Conservation (phyloP, 2,888 invertebrate species). For the Metallyticus violacea region DNA sequence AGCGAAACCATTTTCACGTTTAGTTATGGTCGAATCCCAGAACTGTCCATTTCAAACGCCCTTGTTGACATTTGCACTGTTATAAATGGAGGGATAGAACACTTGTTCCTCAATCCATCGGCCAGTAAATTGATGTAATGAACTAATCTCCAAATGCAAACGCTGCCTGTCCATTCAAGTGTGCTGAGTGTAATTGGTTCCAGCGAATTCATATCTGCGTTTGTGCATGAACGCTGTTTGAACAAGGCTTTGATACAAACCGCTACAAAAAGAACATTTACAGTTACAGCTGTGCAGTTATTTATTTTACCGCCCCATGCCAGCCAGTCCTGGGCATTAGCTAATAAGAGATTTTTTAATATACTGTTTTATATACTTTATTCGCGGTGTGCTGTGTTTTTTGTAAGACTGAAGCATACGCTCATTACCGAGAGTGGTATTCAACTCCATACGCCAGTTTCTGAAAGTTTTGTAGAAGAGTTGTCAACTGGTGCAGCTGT, state of each 20-base stretch:
- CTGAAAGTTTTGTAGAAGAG: too few relatives aligned
- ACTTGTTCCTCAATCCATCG: not conserved
- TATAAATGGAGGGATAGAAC: not conserved
- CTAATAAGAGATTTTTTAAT: not conserved
- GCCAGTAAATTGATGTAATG: not conserved
- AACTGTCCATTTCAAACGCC: not conserved
- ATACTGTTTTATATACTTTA: not conserved
- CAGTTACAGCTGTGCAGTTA: not conserved
- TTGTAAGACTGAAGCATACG: not conserved
- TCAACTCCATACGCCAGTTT: not conserved
- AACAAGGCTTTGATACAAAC: not conserved
- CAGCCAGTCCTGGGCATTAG: not conserved
- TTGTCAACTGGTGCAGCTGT: not conserved
- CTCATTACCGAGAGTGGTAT: not conserved
- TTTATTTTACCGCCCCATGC: not conserved
- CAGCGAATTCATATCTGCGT: not conserved
- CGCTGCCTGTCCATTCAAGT: not conserved
- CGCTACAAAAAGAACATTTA: not conserved
- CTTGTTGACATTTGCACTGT: not conserved
- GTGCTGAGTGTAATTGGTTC: not conserved
- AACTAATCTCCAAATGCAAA: not conserved
- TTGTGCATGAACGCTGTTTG: not conserved
- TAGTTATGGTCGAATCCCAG: not conserved
- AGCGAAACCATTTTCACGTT: not conserved
- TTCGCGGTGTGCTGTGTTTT: not conserved